Evolutionary conservation across 2,888 invertebrate species (phyloP).

Genomic region (Zygogramma bicolorata): DNA sequence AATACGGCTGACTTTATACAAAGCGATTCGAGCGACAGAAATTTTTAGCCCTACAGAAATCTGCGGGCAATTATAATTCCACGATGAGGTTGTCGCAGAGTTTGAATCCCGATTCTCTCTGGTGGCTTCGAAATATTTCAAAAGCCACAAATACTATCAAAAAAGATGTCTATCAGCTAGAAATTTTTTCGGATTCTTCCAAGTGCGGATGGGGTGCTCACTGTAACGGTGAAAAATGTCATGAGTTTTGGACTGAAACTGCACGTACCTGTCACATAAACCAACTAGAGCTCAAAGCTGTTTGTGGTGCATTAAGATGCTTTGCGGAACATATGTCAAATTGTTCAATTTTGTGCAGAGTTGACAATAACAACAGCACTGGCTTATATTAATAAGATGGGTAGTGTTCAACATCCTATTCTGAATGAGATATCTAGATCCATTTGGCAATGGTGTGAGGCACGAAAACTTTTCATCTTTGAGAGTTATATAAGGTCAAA

Average conservation of each 20-base stretch:
- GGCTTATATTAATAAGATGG: too few species aligned
- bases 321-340: too few species aligned
- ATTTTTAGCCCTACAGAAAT: slow-evolving; percentile 1
- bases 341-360: too few species aligned
- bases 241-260: neutral
- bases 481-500: too few species aligned
- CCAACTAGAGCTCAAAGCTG: neutral
- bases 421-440: too few species aligned
- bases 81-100: neutral
- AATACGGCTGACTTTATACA: slow-evolving; percentile 5
- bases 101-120: neutral
- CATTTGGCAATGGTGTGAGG: too few species aligned
- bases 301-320: too few species aligned
- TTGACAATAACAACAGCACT: too few species aligned
- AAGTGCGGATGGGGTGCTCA: neutral
- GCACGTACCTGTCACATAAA: slow-evolving; percentile 9
- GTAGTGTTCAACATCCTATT: too few species aligned
- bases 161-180: neutral
- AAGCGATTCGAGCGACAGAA: neutral
- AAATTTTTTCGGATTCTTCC: slow-evolving; percentile 14
- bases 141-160: neutral
- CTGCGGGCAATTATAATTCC: neutral
- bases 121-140: neutral
- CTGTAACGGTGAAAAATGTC: neutral
- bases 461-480: too few species aligned